A percentile compares a stretch with the other conserved stretches of the same genome.
Evolutionary conservation across 2,113 vertebrate species (phyloP).

Genomic region (Trochalopteron elliotii): DNA sequence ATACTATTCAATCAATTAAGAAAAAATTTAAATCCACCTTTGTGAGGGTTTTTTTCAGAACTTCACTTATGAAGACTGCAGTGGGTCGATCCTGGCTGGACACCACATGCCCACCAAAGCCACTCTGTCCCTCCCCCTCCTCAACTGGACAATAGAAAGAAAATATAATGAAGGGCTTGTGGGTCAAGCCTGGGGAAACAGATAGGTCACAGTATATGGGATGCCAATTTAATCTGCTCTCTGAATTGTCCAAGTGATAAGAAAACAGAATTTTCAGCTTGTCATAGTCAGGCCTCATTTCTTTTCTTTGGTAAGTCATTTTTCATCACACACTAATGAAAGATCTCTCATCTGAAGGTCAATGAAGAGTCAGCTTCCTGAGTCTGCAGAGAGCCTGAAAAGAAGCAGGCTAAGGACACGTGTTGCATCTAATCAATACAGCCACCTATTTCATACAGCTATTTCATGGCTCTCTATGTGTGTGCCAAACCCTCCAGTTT

Average conservation of each 20-base stretch:
- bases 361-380: slow-evolving; percentile 11
- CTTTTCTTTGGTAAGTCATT: slow-evolving; percentile 44
- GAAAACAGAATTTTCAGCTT: slow-evolving; percentile 47
- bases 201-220: not conserved
- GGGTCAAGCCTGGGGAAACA: not conserved
- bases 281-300: slow-evolving; percentile 27
- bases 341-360: slow-evolving; percentile 45
- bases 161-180: not conserved
- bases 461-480: not conserved
- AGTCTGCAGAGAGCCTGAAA: not conserved
- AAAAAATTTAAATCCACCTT: not conserved
- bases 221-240: slow-evolving; percentile 25
- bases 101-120: not conserved
- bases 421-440: not conserved
- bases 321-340: slow-evolving; percentile 51
- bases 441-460: not conserved
- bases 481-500: not conserved
- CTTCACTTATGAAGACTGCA: not conserved
- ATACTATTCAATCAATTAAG: not conserved
- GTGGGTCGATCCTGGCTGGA: not conserved
- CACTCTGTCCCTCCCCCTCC: not conserved
- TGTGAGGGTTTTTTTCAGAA: not conserved
- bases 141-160: not conserved
- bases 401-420: not conserved
- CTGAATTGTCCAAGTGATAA: slow-evolving; percentile 2